These are phyloP conservation scores for Crossocerus cetratus DNA, from an alignment of 2,888 invertebrate genomes.

Conservation along the genomic window DNA sequence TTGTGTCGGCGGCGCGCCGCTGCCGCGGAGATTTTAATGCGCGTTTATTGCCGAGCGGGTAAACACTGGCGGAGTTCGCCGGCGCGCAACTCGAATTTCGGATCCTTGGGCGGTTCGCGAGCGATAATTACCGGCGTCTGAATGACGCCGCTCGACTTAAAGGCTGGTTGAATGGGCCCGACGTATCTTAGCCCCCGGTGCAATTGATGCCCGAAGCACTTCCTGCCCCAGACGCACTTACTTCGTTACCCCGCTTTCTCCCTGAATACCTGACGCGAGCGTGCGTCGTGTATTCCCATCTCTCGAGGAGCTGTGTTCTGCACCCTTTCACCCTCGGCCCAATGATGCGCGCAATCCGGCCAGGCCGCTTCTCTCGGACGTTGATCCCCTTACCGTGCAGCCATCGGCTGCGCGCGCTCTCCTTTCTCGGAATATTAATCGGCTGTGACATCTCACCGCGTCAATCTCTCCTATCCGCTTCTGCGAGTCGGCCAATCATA, in stretches of 20 bases:
- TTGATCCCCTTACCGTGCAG: too few relatives aligned
- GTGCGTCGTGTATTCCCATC: not conserved
- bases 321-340: not conserved
- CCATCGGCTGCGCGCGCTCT: not conserved
- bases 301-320: not conserved
- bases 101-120: conserved; percentile 16
- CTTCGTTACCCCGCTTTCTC: not conserved
- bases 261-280: not conserved
- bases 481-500: too few relatives aligned
- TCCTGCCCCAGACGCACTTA: conserved; percentile 1
- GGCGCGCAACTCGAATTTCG: conserved; percentile 25
- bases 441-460: not conserved
- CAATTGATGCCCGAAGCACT: not conserved
- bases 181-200: not conserved
- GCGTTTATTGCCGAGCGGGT: conserved; percentile 4
- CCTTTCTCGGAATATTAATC: not conserved
- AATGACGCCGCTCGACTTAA: not conserved
- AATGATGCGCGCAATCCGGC: not conserved
- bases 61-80: not conserved
- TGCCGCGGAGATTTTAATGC: not conserved
- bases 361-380: not conserved
- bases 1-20: not conserved
- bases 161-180: not conserved
- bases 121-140: not conserved
- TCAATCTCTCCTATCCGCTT: not conserved